Percentiles rank a stretch among this genome's conserved stretches.
These are phyloP conservation scores for Nezara viridula DNA, from an alignment of 2,888 invertebrate species.

Conservation along the genomic window DNA sequence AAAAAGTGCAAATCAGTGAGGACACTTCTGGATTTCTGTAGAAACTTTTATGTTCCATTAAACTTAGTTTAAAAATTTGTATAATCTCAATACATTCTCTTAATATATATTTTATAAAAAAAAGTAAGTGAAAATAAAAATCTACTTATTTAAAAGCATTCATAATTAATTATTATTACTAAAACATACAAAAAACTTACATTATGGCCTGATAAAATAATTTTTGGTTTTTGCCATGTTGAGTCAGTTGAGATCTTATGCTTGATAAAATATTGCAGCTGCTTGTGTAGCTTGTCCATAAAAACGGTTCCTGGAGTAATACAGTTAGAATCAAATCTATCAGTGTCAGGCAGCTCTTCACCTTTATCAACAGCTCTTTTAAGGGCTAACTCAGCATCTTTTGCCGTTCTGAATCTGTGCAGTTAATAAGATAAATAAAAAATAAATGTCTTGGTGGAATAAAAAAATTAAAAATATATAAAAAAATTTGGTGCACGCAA, in stretches of 20 bases:
- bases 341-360: constrained; percentile 82
- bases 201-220: constrained; percentile 94
- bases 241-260: constrained; percentile 87
- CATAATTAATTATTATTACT: too few species aligned
- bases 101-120: too few species aligned
- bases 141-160: neutral
- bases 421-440: constrained; percentile 13
- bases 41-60: too few species aligned
- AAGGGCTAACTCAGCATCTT: constrained; percentile 85
- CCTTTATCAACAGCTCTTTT: constrained; percentile 82
- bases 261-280: constrained; percentile 88
- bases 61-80: too few species aligned
- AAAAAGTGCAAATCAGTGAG: too few species aligned
- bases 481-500: too few species aligned
- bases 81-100: too few species aligned
- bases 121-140: too few species aligned
- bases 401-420: constrained; percentile 85
- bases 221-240: constrained; percentile 87
- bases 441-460: neutral
- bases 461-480: neutral
- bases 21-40: too few species aligned
- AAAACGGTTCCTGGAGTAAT: constrained; percentile 97
- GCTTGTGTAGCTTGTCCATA: constrained; percentile 90
- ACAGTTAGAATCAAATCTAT: constrained; percentile 96
- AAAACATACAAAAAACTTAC: constrained; percentile 71